A percentile compares a stretch with the other conserved stretches of the same genome.
Evolutionary conservation across 2,888 invertebrate genomes (phyloP).

Genomic region (Latrodectus hesperus): DNA sequence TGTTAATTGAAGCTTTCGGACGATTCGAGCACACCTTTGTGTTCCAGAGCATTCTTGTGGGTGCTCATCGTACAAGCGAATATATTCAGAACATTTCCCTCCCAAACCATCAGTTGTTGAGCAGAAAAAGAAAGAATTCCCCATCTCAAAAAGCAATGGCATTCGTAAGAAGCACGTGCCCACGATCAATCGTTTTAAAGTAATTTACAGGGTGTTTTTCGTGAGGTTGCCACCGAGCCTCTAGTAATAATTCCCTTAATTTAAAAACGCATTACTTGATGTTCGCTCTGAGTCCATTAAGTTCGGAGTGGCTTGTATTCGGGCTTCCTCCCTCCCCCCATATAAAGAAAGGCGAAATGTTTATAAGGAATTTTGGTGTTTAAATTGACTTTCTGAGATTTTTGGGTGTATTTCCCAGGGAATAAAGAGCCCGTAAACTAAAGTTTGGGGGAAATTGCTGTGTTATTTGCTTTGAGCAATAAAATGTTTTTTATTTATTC

Average conservation of each 20-base stretch:
- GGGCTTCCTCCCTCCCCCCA: neutral
- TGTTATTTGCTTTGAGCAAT: no score
- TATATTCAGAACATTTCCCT: neutral
- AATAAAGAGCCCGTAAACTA: no score
- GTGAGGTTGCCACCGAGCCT: constrained; percentile 39
- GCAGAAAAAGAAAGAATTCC: neutral
- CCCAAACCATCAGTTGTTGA: neutral
- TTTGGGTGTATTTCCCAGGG: neutral
- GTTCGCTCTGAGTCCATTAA: constrained; percentile 39
- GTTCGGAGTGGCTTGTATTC: constrained; percentile 7
- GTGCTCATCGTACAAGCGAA: constrained; percentile 28
- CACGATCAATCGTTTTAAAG: constrained; percentile 64
- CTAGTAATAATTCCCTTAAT: constrained; percentile 59
- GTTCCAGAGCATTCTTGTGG: constrained; percentile 21
- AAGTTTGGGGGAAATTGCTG: no score
- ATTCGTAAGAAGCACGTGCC: constrained; percentile 25
- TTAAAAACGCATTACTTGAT: constrained; percentile 57
- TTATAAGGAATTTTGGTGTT: constrained; percentile 37
- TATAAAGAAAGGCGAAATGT: neutral
- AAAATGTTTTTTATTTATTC: no score
- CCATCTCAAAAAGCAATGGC: neutral
- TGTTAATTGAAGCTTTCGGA: constrained; percentile 53
- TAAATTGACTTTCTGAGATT: constrained; percentile 37
- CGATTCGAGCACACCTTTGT: constrained; percentile 29
- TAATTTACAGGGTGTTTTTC: constrained; percentile 62